Evolutionary conservation across 2,797 vertebrate genomes (phyloP).

Genomic region (Monodelphis domestica): DNA sequence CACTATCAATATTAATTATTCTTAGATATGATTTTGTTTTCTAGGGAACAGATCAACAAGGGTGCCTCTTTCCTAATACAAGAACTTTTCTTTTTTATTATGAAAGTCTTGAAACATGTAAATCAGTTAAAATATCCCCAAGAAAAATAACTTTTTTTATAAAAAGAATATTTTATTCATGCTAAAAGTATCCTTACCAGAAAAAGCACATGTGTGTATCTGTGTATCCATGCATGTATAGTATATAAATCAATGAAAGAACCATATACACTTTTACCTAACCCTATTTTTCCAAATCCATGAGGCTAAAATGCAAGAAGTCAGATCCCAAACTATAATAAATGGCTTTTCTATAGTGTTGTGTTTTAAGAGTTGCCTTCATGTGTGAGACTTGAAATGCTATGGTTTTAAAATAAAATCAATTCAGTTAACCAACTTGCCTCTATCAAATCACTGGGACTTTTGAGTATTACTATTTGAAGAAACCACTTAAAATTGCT

Average conservation of each 20-base stretch:
- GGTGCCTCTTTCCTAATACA: not conserved
- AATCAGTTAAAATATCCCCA: not conserved
- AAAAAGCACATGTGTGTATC: not conserved
- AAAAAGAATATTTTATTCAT: not conserved
- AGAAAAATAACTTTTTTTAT: not conserved
- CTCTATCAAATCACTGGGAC: constrained; percentile 49
- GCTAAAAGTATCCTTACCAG: not conserved
- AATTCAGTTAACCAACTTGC: constrained; percentile 59
- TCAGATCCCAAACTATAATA: constrained; percentile 42
- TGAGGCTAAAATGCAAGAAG: constrained; percentile 44
- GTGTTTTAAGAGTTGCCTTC: constrained; percentile 49
- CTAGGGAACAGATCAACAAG: not conserved
- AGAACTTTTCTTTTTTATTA: not conserved
- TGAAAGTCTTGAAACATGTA: not conserved
- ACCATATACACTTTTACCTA: constrained; percentile 11
- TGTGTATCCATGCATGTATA: not conserved
- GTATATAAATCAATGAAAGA: not conserved
- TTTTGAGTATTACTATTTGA: constrained; percentile 53
- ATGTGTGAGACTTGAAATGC: constrained; percentile 42
- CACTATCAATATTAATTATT: not conserved
- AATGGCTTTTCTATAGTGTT: constrained; percentile 47
- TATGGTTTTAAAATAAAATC: constrained; percentile 60
- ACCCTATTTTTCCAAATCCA: constrained; percentile 49
- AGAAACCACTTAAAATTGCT: constrained; percentile 65
- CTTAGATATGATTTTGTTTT: not conserved